Conservation (phyloP, 1,140 invertebrate species). For the Lithobius niger region DNA sequence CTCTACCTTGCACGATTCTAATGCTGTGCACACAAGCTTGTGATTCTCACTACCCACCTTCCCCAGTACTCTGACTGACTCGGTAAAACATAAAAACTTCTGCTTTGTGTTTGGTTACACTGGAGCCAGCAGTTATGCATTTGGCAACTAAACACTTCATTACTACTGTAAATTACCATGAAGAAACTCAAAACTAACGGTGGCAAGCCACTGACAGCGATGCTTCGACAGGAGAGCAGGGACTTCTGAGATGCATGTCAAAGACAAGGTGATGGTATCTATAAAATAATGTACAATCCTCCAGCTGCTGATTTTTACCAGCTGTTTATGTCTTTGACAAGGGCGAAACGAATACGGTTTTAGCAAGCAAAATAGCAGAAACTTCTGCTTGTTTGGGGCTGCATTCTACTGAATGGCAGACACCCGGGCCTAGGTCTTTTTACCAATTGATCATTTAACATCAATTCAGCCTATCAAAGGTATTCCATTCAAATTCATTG, state of each 20-base stretch:
- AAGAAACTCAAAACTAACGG: constrained; percentile 58
- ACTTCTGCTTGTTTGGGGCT: too few relatives aligned
- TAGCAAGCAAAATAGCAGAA: too few relatives aligned
- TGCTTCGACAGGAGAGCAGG: constrained; percentile 33
- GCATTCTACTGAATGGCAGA: too few relatives aligned
- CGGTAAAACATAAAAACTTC: too few relatives aligned
- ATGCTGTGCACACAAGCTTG: too few relatives aligned
- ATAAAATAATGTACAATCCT: constrained; percentile 47
- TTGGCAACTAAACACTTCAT: constrained; percentile 52
- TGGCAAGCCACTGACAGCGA: constrained; percentile 64
- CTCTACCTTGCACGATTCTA: too few relatives aligned
- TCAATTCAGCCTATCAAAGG: constrained; percentile 68
- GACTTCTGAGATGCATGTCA: constrained; percentile 35
- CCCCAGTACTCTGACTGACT: too few relatives aligned
- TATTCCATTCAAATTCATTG: constrained; percentile 56
- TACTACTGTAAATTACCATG: constrained; percentile 74
- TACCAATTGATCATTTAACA: too few relatives aligned
- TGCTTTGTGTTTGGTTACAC: constrained; percentile 42
- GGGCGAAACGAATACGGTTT: too few relatives aligned
- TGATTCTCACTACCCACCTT: too few relatives aligned
- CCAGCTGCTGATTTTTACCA: constrained; percentile 42
- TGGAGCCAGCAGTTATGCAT: constrained; percentile 46
- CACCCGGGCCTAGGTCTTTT: too few relatives aligned
- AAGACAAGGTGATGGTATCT: constrained; percentile 69
- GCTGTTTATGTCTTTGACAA: constrained; percentile 71